Conservation (phyloP, 1,140 invertebrate species). For the Heliconius himera region DNA sequence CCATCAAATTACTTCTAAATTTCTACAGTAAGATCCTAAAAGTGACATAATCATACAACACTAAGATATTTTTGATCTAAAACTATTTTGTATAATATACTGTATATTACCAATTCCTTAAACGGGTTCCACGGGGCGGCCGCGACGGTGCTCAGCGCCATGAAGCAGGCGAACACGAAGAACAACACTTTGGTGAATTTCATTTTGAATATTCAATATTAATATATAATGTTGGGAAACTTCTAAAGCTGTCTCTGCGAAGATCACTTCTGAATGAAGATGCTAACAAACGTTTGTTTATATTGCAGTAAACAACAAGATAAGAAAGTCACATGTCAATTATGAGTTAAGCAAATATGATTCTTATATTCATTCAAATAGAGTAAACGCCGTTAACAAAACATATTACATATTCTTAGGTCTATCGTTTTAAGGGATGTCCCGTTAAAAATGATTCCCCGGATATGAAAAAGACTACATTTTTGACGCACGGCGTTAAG, state of each 20-base stretch:
- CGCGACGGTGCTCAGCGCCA: slow-evolving; percentile 41
- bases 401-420: too few species aligned
- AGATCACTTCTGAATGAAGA: not conserved
- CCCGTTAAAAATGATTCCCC: too few species aligned
- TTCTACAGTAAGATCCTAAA: too few species aligned
- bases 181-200: slow-evolving; percentile 57
- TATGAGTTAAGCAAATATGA: not conserved
- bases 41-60: too few species aligned
- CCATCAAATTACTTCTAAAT: too few species aligned
- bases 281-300: not conserved
- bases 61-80: too few species aligned
- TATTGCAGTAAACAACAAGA: not conserved
- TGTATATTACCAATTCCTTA: slow-evolving; percentile 54
- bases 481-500: too few species aligned
- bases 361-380: too few species aligned
- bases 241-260: not conserved
- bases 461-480: too few species aligned
- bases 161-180: slow-evolving; percentile 50
- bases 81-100: too few species aligned
- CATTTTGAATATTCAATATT: slow-evolving; percentile 42
- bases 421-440: too few species aligned
- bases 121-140: slow-evolving; percentile 56
- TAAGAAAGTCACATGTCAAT: not conserved
- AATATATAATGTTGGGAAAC: not conserved
- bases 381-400: too few species aligned